These are phyloP conservation scores for Paracanthobrama guichenoti DNA, from an alignment of 2,113 vertebrate species.

Conservation along the genomic window DNA sequence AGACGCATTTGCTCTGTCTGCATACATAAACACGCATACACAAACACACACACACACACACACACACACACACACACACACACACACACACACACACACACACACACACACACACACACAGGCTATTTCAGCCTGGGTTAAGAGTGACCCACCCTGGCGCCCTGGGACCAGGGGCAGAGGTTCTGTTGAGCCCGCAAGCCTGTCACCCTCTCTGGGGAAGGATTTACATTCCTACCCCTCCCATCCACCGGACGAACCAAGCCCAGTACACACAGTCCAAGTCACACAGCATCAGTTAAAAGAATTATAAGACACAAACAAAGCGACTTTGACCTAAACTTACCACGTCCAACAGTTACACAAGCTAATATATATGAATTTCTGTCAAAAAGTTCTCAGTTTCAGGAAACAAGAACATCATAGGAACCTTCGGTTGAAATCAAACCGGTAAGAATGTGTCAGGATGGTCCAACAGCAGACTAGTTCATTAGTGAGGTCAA, in stretches of 20 bases:
- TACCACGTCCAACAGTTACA: neutral
- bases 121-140: constrained; percentile 29
- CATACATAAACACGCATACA: neutral
- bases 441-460: neutral
- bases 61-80: constrained; percentile 12
- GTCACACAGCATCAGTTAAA: neutral
- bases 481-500: neutral
- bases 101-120: constrained; percentile 6
- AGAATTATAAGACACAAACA: neutral
- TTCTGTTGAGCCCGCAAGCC: constrained; percentile 25
- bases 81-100: constrained; percentile 9
- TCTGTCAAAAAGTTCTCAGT: neutral
- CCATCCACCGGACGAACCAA: constrained; percentile 41
- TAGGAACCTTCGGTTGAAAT: neutral
- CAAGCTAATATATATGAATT: neutral
- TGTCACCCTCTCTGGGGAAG: constrained; percentile 41
- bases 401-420: neutral
- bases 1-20: neutral
- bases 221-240: constrained; percentile 53
- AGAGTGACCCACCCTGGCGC: constrained; percentile 46
- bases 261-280: constrained; percentile 19
- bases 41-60: constrained; percentile 10
- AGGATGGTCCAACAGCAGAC: neutral
- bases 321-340: neutral
- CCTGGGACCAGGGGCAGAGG: constrained; percentile 36